Evolutionary conservation across 2,113 vertebrate genomes (phyloP).

Genomic region (Anthoscopus minutus): DNA sequence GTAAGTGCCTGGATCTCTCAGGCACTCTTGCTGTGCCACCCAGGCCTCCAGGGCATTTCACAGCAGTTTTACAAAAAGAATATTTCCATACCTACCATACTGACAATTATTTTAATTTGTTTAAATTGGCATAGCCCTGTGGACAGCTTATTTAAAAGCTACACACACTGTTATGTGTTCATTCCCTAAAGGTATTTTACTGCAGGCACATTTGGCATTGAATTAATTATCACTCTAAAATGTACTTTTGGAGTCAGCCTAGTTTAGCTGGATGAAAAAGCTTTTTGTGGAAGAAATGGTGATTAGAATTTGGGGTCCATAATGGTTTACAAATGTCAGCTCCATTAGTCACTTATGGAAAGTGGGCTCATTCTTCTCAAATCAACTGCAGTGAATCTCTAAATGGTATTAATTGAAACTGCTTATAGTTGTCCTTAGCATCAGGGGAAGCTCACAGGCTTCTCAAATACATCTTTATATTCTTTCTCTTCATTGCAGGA

Average conservation of each 20-base stretch:
- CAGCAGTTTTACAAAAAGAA: constrained; percentile 26
- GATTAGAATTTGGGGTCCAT: constrained; percentile 52
- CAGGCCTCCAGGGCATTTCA: constrained; percentile 19
- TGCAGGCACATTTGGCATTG: constrained; percentile 55
- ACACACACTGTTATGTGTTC: constrained; percentile 46
- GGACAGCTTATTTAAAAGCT: constrained; percentile 65
- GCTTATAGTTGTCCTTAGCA: neutral
- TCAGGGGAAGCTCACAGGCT: neutral
- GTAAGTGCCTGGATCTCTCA: neutral
- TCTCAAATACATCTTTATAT: neutral
- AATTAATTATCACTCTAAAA: constrained; percentile 60
- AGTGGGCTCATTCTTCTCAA: constrained; percentile 24
- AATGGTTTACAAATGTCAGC: constrained; percentile 53
- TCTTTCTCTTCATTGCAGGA: neutral
- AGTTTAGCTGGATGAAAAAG: constrained; percentile 51
- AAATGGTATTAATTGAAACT: constrained; percentile 29
- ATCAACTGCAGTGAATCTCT: constrained; percentile 23
- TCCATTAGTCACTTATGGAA: constrained; percentile 44
- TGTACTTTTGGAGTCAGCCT: constrained; percentile 44
- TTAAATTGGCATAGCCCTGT: constrained; percentile 53
- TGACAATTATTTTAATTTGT: constrained; percentile 66
- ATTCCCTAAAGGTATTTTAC: constrained; percentile 64
- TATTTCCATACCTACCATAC: constrained; percentile 48
- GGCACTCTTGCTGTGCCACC: neutral
- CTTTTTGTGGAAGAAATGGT: constrained; percentile 26